Conservation (phyloP, 53 echinoderm and acorn worm genomes). For the Echinometra lucunter region DNA sequence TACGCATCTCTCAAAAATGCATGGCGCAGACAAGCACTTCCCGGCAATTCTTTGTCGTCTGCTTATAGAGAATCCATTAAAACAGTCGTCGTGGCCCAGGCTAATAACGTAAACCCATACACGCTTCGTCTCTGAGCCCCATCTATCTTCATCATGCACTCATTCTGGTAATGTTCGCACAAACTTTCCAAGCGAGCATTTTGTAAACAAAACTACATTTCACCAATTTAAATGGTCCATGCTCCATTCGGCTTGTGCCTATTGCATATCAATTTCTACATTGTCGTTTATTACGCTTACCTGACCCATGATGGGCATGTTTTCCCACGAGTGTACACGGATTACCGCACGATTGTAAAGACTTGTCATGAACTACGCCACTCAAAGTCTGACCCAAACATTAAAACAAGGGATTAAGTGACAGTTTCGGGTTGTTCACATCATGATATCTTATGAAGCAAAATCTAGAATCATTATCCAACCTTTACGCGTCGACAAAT, state of each 20-base stretch:
- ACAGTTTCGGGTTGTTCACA: not conserved
- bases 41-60: not conserved
- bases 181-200: slow-evolving; percentile 38
- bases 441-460: not conserved
- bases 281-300: not conserved
- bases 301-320: not conserved
- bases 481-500: not conserved
- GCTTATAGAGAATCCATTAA: slow-evolving; percentile 14
- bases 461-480: too few species aligned
- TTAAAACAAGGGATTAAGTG: not conserved
- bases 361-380: not conserved
- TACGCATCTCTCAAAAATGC: slow-evolving; percentile 14
- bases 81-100: not conserved
- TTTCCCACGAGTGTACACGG: not conserved
- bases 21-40: slow-evolving; percentile 28
- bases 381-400: not conserved
- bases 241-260: not conserved
- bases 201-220: slow-evolving; percentile 57
- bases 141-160: slow-evolving; percentile 49
- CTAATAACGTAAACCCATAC: slow-evolving; percentile 45
- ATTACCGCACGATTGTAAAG: not conserved
- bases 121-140: not conserved
- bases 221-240: slow-evolving; percentile 45
- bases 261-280: not conserved
- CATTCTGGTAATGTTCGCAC: slow-evolving; percentile 48